A percentile compares a stretch with the other conserved stretches of the same genome.
These are phyloP conservation scores for Panopea generosa DNA, from an alignment of 2,888 invertebrate species.

Conservation along the genomic window DNA sequence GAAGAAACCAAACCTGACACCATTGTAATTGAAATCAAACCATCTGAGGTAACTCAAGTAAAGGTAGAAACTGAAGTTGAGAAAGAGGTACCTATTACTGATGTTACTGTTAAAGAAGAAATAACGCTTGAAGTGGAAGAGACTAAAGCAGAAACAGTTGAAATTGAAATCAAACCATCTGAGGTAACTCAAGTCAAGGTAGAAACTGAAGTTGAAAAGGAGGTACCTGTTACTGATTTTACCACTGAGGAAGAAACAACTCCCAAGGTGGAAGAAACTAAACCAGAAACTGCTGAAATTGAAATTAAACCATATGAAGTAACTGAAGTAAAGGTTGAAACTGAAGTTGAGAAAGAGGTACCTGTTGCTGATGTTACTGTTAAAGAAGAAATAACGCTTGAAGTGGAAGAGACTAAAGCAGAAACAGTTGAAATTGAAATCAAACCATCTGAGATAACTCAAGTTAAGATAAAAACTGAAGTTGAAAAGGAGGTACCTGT, in stretches of 20 bases:
- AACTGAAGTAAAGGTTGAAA: conserved; percentile 19
- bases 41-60: conserved; percentile 10
- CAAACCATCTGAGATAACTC: conserved; percentile 24
- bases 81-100: conserved; percentile 21
- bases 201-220: conserved; percentile 15
- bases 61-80: conserved; percentile 21
- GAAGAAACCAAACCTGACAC: conserved; percentile 32
- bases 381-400: conserved; percentile 10
- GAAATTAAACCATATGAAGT: neutral
- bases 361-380: neutral
- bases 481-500: conserved; percentile 8
- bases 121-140: conserved; percentile 17
- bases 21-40: conserved; percentile 19
- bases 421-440: conserved; percentile 29
- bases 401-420: conserved; percentile 18
- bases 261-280: conserved; percentile 17
- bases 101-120: conserved; percentile 10
- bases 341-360: conserved; percentile 16
- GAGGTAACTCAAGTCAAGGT: conserved; percentile 14
- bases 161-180: conserved; percentile 22
- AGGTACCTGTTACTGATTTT: conserved; percentile 21
- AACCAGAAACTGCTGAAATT: conserved; percentile 15
- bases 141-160: conserved; percentile 9
- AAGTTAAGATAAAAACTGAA: conserved; percentile 7
- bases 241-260: conserved; percentile 6